Evolutionary conservation across 2,113 vertebrate species (phyloP).

Genomic region (Brachypodius melanocephalos): DNA sequence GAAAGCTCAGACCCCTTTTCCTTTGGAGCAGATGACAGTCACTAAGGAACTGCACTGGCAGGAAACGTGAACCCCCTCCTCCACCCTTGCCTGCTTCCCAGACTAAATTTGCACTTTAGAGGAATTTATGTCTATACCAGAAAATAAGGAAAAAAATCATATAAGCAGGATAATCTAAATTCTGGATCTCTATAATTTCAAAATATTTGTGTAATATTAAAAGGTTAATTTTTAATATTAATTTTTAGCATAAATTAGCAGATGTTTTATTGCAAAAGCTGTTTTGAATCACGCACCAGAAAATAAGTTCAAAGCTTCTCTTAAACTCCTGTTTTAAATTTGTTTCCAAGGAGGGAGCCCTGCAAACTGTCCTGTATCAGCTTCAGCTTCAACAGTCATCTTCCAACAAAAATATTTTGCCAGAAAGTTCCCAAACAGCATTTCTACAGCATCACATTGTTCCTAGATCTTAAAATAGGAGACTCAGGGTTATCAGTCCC

Average conservation of each 20-base stretch:
- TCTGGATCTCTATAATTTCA: background rate
- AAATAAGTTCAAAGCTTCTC: background rate
- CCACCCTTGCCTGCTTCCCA: background rate
- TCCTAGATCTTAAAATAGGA: background rate
- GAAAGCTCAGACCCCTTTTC: background rate
- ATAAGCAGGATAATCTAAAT: background rate
- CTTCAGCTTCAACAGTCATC: background rate
- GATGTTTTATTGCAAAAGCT: background rate
- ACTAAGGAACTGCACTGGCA: background rate
- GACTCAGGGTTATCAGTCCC: background rate
- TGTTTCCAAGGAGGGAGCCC: background rate
- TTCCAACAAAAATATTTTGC: background rate
- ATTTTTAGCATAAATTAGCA: background rate
- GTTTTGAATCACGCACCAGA: background rate
- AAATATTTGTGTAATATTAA: background rate
- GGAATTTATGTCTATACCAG: background rate
- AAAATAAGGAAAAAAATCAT: background rate
- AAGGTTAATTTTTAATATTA: background rate
- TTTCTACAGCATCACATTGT: background rate
- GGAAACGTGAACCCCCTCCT: fast-evolving
- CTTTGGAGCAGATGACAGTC: background rate
- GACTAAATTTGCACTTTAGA: background rate
- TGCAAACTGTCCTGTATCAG: background rate
- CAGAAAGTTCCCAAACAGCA: background rate
- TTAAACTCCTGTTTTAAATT: background rate